Percentiles rank a stretch among this genome's conserved stretches.
phyloP scores from a whole-genome alignment of 2,113 vertebrate species.

The Megalops atlanticus region DNA sequence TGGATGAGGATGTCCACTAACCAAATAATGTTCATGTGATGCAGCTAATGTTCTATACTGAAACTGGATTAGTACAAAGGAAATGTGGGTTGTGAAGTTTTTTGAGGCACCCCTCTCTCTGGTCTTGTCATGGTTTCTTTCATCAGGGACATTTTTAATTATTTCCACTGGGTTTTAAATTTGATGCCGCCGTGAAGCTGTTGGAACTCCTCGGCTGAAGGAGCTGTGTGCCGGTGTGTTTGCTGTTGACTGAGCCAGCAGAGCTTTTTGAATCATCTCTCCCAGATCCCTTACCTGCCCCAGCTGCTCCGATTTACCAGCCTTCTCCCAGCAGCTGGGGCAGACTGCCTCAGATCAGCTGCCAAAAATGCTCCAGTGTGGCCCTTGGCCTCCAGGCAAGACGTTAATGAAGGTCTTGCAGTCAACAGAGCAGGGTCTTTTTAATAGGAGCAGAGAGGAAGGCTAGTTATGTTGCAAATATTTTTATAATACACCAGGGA shows the following conservation, averaged over 20 bases:
- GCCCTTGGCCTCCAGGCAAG: background rate
- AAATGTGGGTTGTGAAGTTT: too few relatives aligned
- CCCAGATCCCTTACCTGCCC: background rate
- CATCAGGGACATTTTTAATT: background rate
- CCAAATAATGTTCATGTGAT: background rate
- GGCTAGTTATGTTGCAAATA: background rate
- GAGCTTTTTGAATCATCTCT: background rate
- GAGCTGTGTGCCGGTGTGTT: background rate
- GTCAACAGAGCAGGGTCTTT: background rate
- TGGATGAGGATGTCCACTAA: too few relatives aligned
- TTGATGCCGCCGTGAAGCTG: too few relatives aligned
- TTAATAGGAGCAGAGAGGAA: background rate
- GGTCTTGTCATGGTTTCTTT: background rate
- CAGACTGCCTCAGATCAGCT: background rate
- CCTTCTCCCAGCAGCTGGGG: background rate
- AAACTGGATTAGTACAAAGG: too few relatives aligned
- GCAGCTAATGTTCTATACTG: background rate
- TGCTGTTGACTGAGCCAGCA: background rate
- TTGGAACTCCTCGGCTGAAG: background rate
- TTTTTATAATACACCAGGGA: background rate
- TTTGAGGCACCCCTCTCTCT: too few relatives aligned
- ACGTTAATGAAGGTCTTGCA: background rate
- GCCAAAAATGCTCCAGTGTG: background rate
- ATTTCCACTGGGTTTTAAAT: background rate
- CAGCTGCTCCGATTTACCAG: background rate